These are phyloP conservation scores for Alligator mississippiensis DNA, from an alignment of 2,113 vertebrate species.

Conservation along the genomic window DNA sequence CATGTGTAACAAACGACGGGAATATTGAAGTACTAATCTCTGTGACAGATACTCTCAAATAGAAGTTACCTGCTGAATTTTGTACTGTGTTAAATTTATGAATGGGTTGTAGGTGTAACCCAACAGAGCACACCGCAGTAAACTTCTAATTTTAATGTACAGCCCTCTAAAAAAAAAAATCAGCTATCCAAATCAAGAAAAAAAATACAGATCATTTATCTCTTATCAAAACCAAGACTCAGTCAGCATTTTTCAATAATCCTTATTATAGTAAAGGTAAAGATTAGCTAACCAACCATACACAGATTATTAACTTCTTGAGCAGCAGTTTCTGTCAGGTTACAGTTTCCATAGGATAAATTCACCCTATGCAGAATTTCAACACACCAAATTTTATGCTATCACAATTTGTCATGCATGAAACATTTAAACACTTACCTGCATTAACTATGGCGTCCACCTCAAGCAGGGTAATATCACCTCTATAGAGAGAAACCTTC, in stretches of 20 bases:
- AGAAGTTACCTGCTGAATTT: background rate
- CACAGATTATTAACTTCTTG: background rate
- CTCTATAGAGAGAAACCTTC: constrained; percentile 96
- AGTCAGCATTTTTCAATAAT: background rate
- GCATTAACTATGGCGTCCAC: constrained; percentile 98
- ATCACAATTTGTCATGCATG: background rate
- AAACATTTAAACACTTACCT: constrained; percentile 82
- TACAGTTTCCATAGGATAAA: background rate
- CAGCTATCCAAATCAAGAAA: background rate
- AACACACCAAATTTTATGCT: background rate
- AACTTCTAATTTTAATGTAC: background rate
- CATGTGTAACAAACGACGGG: background rate
- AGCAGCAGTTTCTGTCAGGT: background rate
- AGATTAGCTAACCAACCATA: background rate
- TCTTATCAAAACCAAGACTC: accelerated
- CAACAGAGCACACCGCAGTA: background rate
- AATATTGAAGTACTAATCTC: background rate
- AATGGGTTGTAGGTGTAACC: background rate
- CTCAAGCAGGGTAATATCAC: constrained; percentile 96
- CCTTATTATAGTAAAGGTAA: background rate
- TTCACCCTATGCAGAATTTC: background rate
- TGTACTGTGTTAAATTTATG: background rate
- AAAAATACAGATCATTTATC: accelerated
- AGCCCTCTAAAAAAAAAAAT: background rate
- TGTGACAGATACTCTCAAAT: background rate